Evolutionary conservation across 2,113 vertebrate species (phyloP).

Genomic region (Empidonax alnorum): DNA sequence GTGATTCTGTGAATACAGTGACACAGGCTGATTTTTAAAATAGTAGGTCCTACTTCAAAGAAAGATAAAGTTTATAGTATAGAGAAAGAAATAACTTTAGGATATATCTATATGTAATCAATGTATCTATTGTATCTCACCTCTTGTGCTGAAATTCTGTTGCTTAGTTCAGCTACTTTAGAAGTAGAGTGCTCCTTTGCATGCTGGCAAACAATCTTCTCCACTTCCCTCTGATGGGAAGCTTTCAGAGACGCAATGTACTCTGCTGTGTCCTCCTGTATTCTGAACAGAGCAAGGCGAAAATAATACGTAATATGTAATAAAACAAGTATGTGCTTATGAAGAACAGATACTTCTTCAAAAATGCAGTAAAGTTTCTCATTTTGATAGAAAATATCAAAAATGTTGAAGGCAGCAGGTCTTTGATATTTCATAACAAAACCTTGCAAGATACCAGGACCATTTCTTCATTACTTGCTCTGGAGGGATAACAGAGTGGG

Average conservation of each 20-base stretch:
- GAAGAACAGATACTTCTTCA: not conserved
- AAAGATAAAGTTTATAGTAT: not conserved
- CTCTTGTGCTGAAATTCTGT: slow-evolving; percentile 84
- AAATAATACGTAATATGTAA: not conserved
- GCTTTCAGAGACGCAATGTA: slow-evolving; percentile 79
- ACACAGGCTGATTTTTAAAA: not conserved
- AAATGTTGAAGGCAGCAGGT: rapidly evolving
- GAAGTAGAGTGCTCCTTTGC: slow-evolving; percentile 88
- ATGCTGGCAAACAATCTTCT: slow-evolving; percentile 80
- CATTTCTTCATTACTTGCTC: not conserved
- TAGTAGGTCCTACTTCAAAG: not conserved
- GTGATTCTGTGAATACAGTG: not conserved
- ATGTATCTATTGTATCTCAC: slow-evolving; percentile 59
- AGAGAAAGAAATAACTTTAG: not conserved
- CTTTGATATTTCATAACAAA: not conserved
- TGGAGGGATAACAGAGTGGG: not conserved
- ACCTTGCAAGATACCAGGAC: not conserved
- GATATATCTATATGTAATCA: not conserved
- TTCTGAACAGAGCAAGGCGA: slow-evolving; percentile 67
- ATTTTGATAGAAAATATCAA: not conserved
- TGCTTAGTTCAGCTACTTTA: slow-evolving; percentile 84
- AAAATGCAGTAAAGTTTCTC: not conserved
- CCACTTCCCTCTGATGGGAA: slow-evolving; percentile 81
- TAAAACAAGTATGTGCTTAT: not conserved
- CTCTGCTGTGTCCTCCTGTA: slow-evolving; percentile 74